Percentiles rank a stretch among this genome's conserved stretches.
phyloP scores from a whole-genome alignment of 2,797 vertebrate genomes.

The Mycteria americana region DNA sequence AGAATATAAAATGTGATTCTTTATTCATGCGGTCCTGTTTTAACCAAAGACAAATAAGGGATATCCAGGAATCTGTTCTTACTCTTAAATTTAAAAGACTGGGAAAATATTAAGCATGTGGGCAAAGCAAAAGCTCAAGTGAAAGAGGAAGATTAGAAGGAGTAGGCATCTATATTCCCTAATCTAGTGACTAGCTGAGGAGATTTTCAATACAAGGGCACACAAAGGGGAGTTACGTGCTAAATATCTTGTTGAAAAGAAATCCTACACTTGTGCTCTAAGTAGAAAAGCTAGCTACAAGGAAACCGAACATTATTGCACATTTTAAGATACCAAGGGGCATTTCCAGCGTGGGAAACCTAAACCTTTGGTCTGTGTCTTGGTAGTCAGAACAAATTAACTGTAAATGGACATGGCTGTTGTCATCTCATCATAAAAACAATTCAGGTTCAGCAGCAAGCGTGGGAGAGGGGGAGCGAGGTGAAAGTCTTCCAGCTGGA shows the following conservation, averaged over 20 bases:
- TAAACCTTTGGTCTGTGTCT: neutral
- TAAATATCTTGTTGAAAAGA: neutral
- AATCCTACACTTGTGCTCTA: neutral
- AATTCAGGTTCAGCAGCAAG: slow-evolving; percentile 21
- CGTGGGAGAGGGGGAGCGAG: neutral
- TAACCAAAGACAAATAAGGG: neutral
- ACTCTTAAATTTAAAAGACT: neutral
- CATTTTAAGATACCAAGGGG: neutral
- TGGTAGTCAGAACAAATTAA: slow-evolving; percentile 54
- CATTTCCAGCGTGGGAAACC: neutral
- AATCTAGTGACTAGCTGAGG: neutral
- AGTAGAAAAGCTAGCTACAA: neutral
- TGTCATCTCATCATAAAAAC: slow-evolving; percentile 10
- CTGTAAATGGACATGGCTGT: neutral
- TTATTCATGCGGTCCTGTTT: neutral
- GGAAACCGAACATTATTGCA: neutral
- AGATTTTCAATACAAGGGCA: neutral
- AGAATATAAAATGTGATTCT: neutral
- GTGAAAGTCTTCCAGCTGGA: slow-evolving; percentile 52
- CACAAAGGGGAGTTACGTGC: neutral
- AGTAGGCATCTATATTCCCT: neutral
- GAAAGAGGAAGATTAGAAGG: neutral
- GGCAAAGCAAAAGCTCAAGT: neutral
- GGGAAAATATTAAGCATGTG: neutral
- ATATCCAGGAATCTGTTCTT: neutral